Percentiles rank a stretch among this genome's conserved stretches.
Conservation (phyloP, 2,797 vertebrate genomes). For the Cetoscarus ocellatus region DNA sequence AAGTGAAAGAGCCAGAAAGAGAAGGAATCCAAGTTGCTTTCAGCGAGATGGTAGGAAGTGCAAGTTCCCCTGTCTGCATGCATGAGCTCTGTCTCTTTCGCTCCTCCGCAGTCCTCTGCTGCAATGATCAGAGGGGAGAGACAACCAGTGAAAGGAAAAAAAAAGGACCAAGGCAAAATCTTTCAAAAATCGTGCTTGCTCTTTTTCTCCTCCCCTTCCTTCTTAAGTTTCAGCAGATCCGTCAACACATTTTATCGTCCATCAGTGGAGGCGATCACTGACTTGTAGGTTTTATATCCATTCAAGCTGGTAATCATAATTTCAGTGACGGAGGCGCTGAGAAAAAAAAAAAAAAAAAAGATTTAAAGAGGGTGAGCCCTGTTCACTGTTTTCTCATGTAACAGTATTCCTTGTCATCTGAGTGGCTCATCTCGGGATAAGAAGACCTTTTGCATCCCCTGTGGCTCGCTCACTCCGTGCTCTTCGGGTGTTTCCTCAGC, state of each 20-base stretch:
- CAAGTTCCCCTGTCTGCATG: constrained; percentile 95
- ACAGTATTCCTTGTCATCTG: constrained; percentile 73
- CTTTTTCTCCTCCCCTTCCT: constrained; percentile 58
- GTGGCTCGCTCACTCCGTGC: constrained; percentile 68
- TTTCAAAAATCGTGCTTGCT: constrained; percentile 82
- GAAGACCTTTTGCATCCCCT: constrained; percentile 66
- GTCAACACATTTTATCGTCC: constrained; percentile 87
- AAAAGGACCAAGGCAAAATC: constrained; percentile 63
- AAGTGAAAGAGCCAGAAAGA: constrained; percentile 93
- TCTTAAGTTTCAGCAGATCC: constrained; percentile 88
- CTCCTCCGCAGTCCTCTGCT: constrained; percentile 93
- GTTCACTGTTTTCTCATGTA: constrained; percentile 69
- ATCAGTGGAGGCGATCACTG: constrained; percentile 86
- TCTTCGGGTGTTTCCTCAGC: constrained; percentile 73
- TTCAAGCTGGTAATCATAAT: constrained; percentile 84
- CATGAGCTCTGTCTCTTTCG: constrained; percentile 87
- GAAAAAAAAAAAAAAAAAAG: constrained; percentile 67
- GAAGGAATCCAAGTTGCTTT: constrained; percentile 92
- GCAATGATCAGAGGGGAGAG: constrained; percentile 87
- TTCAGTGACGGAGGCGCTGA: constrained; percentile 74
- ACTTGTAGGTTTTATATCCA: constrained; percentile 87
- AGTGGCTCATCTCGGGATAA: constrained; percentile 56
- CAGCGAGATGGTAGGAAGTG: constrained; percentile 96
- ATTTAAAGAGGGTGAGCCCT: constrained; percentile 69
- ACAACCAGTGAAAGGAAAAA: constrained; percentile 62